Evolutionary conservation across 1,140 invertebrate species (phyloP), one percentile per base, ranked within the genome.

Genomic region (Scaptomyza graminum): DNA sequence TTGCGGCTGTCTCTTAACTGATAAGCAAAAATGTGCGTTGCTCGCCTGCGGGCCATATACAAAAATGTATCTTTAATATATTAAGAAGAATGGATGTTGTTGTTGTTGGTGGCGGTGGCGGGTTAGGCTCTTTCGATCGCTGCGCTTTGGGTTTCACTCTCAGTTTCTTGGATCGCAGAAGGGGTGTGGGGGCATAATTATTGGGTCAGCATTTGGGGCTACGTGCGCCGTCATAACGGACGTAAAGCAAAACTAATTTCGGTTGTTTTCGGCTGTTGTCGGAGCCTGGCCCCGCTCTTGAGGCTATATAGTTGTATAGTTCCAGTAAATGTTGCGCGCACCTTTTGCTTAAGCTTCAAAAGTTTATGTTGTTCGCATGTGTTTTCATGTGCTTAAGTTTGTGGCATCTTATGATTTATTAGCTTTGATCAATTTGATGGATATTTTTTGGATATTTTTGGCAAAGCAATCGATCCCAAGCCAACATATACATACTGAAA

Each of bases 361-460:
- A 57, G 39, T 56, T 55, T 13, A 44, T 16, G 13, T 51, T 41
- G 11, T 43, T n/a, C 11, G 51, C 18, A 16, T 56, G 47, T 65
- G 57, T 55, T 71, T 41, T 47, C 28, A 52, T 37, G 34, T 18
- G 15, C 39, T 65, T 75, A 66, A 64, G 64, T 66, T 66, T 66
- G 52, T 83, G 79, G 76, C 82, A 77, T 85, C 72, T 79, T 60
- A 79, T 88, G 83, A 88, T 88, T 88, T 88, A 88, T 88, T 81
- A 79, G 84, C 76, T 79, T 88, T 88, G 83, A 88, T 88, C 79
- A 88, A 77, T 88, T 88, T 88, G 83, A 88, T 88, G 83, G 84
- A 88, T 88, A 84, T 79, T 51, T 65, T 49, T 64, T 39, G 37
- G 37, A 39, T 39, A 39, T 68, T 88, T 88, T 83, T 87, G 71